Evolutionary conservation across 2,888 invertebrate genomes (phyloP).

Genomic region (Eulithis prunata): DNA sequence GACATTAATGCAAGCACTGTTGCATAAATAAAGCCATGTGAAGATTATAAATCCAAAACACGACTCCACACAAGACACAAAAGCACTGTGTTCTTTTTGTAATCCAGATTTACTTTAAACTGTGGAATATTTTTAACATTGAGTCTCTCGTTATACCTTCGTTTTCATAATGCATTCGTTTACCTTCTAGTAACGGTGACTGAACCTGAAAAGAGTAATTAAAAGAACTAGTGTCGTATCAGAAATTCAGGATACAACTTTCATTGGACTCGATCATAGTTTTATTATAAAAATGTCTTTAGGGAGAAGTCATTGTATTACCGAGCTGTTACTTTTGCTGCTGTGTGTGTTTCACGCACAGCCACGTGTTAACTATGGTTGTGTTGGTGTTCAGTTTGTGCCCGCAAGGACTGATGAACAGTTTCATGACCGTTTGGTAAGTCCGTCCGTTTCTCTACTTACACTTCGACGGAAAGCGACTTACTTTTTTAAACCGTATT

Average conservation of each 20-base stretch:
- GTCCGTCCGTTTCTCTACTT: constrained; percentile 70
- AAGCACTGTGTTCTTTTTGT: neutral
- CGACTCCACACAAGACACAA: neutral
- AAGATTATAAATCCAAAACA: constrained; percentile 17
- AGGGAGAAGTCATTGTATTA: neutral
- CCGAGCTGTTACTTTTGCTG: constrained; percentile 64
- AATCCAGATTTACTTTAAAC: neutral
- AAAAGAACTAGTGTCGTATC: too few species aligned
- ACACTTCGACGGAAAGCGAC: constrained; percentile 25
- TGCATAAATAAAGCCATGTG: constrained; percentile 14
- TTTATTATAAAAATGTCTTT: too few species aligned
- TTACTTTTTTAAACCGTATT: constrained; percentile 26
- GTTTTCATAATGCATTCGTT: neutral
- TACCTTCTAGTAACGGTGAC: neutral
- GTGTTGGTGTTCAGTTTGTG: constrained; percentile 90
- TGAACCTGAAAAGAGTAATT: neutral
- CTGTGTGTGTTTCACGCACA: constrained; percentile 57
- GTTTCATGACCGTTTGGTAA: constrained; percentile 95
- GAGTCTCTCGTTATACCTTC: neutral
- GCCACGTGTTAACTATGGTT: constrained; percentile 70
- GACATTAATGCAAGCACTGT: constrained; percentile 17
- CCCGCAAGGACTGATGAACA: constrained; percentile 94
- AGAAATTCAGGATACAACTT: too few species aligned
- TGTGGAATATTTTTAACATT: neutral
- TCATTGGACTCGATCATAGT: too few species aligned